Conservation (phyloP, 2,888 invertebrate species). For the Meliscaeva auricollis region DNA sequence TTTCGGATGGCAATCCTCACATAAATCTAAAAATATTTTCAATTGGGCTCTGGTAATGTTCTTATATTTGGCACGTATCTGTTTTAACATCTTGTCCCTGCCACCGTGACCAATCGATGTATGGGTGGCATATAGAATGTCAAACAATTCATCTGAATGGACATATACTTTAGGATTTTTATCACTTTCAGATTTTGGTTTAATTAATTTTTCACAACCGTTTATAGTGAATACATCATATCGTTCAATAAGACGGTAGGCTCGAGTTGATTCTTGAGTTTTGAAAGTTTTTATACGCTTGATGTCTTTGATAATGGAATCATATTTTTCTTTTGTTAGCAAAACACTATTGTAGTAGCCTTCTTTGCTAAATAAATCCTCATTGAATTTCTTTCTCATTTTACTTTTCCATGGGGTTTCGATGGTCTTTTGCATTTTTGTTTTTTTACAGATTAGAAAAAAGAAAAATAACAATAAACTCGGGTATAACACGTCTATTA, state of each 20-base stretch:
- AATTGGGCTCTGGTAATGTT: slow-evolving; percentile 18
- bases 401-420: slow-evolving; percentile 5
- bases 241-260: slow-evolving; percentile 16
- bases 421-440: not conserved
- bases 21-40: slow-evolving; percentile 23
- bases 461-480: slow-evolving; percentile 13
- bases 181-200: not conserved
- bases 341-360: slow-evolving; percentile 25
- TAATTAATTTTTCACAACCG: slow-evolving; percentile 13
- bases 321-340: slow-evolving; percentile 17
- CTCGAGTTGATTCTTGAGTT: not conserved
- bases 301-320: slow-evolving; percentile 17
- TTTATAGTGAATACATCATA: slow-evolving; percentile 15
- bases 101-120: slow-evolving; percentile 26
- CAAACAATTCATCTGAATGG: slow-evolving; percentile 29
- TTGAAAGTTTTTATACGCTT: slow-evolving; percentile 19
- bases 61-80: not conserved
- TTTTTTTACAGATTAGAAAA: not conserved
- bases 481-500: not conserved
- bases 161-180: slow-evolving; percentile 14
- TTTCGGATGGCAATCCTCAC: slow-evolving; percentile 14
- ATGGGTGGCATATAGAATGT: slow-evolving; percentile 20
- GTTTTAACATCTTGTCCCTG: slow-evolving; percentile 12
- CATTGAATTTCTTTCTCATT: slow-evolving; percentile 24
- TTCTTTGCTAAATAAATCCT: slow-evolving; percentile 8